Evolutionary conservation across 2,797 vertebrate genomes (phyloP).

Genomic region (Epinephelus malabaricus): DNA sequence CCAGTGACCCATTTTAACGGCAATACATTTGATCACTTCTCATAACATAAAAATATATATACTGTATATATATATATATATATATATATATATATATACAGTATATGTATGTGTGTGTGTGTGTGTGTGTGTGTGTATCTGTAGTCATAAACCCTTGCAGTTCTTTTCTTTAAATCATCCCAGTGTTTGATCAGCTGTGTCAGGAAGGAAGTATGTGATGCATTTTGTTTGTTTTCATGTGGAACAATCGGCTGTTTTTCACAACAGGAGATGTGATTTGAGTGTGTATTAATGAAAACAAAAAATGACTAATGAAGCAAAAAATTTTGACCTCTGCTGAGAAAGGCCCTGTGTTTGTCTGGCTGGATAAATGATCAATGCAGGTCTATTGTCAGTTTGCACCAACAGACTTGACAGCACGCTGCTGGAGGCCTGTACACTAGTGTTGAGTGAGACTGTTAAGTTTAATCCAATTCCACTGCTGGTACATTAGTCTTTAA

Average conservation of each 20-base stretch:
- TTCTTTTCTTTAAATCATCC: conserved; percentile 41
- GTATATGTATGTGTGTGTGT: too few species aligned
- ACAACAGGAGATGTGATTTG: conserved; percentile 56
- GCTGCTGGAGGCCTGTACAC: conserved; percentile 43
- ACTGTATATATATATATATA: too few species aligned
- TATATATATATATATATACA: too few species aligned
- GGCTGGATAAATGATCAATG: conserved; percentile 64
- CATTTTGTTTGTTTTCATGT: conserved; percentile 51
- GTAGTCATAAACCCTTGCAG: neutral
- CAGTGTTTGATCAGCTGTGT: conserved; percentile 37
- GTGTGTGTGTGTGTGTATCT: neutral
- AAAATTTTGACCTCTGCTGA: conserved; percentile 58
- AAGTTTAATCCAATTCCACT: conserved; percentile 34
- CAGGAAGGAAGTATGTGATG: conserved; percentile 21
- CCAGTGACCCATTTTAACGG: neutral
- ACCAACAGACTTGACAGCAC: conserved; percentile 27
- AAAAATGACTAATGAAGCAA: conserved; percentile 68
- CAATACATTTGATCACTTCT: neutral
- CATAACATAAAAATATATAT: neutral
- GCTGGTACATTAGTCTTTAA: conserved; percentile 29
- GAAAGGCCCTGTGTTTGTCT: conserved; percentile 41
- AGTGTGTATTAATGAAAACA: conserved; percentile 60
- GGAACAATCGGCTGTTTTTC: conserved; percentile 61
- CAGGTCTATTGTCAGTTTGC: conserved; percentile 58
- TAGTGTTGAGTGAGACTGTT: conserved; percentile 8